These are phyloP conservation scores for Enoplosus armatus DNA, from an alignment of 2,797 vertebrate species.

Conservation along the genomic window DNA sequence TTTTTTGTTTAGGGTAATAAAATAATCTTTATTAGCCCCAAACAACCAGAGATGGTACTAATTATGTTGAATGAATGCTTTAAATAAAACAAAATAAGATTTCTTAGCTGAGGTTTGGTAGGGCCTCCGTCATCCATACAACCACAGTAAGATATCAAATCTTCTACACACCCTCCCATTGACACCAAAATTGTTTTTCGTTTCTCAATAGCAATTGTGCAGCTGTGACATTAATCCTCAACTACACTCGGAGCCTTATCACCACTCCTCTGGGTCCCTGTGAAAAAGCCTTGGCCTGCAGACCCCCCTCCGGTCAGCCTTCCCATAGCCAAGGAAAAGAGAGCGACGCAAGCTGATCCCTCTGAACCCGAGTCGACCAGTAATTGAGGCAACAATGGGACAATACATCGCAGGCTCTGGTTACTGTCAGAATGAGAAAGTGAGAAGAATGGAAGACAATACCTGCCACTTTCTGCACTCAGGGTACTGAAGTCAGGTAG, in stretches of 20 bases:
- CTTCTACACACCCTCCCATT: slow-evolving; percentile 25
- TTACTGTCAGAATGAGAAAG: slow-evolving; percentile 75
- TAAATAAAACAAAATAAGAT: background rate
- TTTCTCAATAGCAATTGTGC: slow-evolving; percentile 51
- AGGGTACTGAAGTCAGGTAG: slow-evolving; percentile 54
- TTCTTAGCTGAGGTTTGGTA: background rate
- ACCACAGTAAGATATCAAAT: slow-evolving; percentile 3
- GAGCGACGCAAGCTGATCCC: slow-evolving; percentile 62
- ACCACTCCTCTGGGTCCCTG: slow-evolving; percentile 51
- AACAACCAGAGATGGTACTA: background rate
- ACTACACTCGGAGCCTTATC: slow-evolving; percentile 4
- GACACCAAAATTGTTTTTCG: slow-evolving; percentile 14
- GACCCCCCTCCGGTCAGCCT: slow-evolving; percentile 41
- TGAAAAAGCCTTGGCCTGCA: slow-evolving; percentile 46
- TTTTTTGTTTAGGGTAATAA: background rate
- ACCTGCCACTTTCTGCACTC: slow-evolving; percentile 71
- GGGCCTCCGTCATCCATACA: background rate
- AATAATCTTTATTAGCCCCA: background rate
- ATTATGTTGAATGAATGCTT: slow-evolving; percentile 1
- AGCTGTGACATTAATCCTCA: slow-evolving; percentile 55
- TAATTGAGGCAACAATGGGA: slow-evolving; percentile 78
- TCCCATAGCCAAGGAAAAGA: slow-evolving; percentile 62
- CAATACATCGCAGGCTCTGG: slow-evolving; percentile 73
- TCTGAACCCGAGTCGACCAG: slow-evolving; percentile 68
- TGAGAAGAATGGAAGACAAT: slow-evolving; percentile 75